These are phyloP conservation scores for Ormyrus pomaceus DNA, from an alignment of 2,888 invertebrate genomes.

Conservation along the genomic window DNA sequence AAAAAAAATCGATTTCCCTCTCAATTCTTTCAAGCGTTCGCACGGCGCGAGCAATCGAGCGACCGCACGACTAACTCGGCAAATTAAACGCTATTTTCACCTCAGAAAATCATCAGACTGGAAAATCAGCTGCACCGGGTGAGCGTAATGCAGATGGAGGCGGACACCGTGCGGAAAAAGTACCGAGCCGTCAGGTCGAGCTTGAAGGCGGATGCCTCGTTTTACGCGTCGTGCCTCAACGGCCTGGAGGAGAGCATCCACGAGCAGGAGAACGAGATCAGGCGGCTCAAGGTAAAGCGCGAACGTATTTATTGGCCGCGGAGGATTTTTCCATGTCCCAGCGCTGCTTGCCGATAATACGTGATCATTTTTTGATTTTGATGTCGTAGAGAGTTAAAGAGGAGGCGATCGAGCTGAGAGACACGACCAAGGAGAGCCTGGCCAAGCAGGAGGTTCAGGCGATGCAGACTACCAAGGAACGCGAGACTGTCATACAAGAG, in stretches of 20 bases:
- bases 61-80: no score
- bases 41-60: no score
- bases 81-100: conserved; percentile 19
- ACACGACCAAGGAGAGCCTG: conserved; percentile 82
- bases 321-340: background rate
- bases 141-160: conserved; percentile 89
- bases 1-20: background rate
- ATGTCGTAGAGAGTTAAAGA: conserved; percentile 80
- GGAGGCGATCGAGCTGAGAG: conserved; percentile 85
- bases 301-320: background rate
- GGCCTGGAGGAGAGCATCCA: conserved; percentile 82
- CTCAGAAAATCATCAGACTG: conserved; percentile 78
- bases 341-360: background rate
- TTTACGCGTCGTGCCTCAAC: conserved; percentile 78
- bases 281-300: conserved; percentile 80
- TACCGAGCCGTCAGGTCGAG: conserved; percentile 82
- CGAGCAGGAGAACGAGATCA: conserved; percentile 85
- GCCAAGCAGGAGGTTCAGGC: conserved; percentile 84
- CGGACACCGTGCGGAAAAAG: conserved; percentile 86
- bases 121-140: conserved; percentile 90
- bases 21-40: background rate
- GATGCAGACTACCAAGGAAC: conserved; percentile 81
- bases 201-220: conserved; percentile 68
- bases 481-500: conserved; percentile 77
- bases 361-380: background rate